Base-by-base conservation (phyloP, 2,888 invertebrate species). In the Synanthedon formicaeformis region DNA sequence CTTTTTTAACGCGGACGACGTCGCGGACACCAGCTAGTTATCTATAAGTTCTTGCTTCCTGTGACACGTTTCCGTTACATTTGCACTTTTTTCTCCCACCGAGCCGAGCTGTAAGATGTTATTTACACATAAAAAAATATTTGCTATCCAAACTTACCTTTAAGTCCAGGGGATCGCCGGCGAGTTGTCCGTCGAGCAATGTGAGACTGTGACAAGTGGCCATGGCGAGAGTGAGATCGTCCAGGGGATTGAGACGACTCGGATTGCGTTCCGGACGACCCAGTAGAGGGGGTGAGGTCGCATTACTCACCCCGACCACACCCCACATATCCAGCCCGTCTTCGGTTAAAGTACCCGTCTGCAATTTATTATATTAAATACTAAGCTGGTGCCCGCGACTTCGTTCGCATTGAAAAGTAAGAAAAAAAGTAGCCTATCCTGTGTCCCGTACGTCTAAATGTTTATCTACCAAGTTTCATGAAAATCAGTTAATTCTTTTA, bases 251-350 rank as follows among this genome's bases (percentile, higher is more conserved):
- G 48, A 92, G 64, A 1, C 55, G 67, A 0, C 77, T 60, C 0
- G 91, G 86, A 57, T 89, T 85, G 6, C 89, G 81, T 16, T 81
- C 71, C 0, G 90, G 88, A 6, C 85, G 85, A 2, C 71, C 74
- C 51, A 81, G 71, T 0, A 63, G 67, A 2, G 73, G 65, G 1
- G 78, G 78, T 1, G 52, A 11, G 0, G 65, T 65, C 10, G 75
- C 73, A 0, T 59, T 54, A 18, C 71, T 72, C 6, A 73, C 89
- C 0, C 96, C 93, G 2, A 97, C 93, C 3, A 96, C 94, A 48
- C 97, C 97, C 92, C 96, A 94, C 92, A 98, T 93, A 81, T 98
- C 97, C 27, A 98, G 79, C 0, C 98, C 98, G 73, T 98, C 98
- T 77, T 98, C 98, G 0, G 98, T 98, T 56, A 98, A 78, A 0